phyloP scores from a whole-genome alignment of 2,888 invertebrate genomes.

The Homarus gammarus region DNA sequence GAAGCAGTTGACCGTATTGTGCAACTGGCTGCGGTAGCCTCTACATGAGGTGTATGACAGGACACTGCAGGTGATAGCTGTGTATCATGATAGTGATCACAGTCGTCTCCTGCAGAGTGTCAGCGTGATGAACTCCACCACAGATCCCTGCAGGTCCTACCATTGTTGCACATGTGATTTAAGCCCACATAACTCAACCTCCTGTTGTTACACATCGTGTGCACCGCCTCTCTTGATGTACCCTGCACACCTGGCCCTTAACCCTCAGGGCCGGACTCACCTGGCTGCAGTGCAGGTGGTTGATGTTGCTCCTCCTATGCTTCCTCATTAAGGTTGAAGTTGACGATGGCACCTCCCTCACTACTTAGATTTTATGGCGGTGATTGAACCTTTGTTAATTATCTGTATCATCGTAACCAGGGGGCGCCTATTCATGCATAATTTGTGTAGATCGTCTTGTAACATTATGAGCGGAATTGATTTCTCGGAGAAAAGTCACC shows the following conservation, averaged over 20 bases:
- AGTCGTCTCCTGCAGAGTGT: background rate
- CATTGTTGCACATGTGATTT: background rate
- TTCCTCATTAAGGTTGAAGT: background rate
- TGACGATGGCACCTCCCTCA: no score
- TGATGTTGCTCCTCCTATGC: background rate
- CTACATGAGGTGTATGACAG: background rate
- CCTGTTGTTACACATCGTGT: background rate
- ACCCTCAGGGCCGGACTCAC: background rate
- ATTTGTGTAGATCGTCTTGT: no score
- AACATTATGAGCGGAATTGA: no score
- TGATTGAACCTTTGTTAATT: no score
- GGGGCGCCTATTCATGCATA: no score
- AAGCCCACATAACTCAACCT: conserved; percentile 3
- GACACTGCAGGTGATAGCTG: background rate
- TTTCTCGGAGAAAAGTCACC: no score
- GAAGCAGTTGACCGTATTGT: background rate
- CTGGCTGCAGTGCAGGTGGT: background rate
- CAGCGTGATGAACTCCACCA: background rate
- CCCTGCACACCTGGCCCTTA: background rate
- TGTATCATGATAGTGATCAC: background rate
- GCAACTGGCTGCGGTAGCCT: background rate
- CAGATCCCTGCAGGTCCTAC: background rate
- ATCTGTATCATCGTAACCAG: no score
- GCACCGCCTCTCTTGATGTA: background rate
- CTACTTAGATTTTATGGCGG: no score